Evolutionary conservation across 2,113 vertebrate genomes (phyloP).

Genomic region (Halichoeres trimaculatus): DNA sequence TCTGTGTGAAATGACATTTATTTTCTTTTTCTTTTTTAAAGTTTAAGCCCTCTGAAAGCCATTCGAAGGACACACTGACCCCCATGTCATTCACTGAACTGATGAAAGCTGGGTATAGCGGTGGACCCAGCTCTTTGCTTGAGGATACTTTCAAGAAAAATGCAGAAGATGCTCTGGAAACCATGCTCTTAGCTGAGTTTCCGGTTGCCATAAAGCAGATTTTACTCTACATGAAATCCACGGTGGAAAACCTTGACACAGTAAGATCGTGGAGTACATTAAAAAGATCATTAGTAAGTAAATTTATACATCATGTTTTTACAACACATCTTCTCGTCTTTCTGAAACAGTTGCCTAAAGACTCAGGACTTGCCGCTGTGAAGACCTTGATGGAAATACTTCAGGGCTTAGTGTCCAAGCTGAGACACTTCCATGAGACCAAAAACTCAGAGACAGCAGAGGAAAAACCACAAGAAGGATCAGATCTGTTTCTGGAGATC

Average conservation of each 20-base stretch:
- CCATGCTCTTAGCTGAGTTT: too few relatives aligned
- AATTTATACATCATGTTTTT: too few relatives aligned
- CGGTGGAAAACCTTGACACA: too few relatives aligned
- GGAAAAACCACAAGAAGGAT: constrained; percentile 56
- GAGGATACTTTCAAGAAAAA: too few relatives aligned
- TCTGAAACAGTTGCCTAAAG: constrained; percentile 73
- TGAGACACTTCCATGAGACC: constrained; percentile 61
- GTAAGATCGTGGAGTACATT: too few relatives aligned
- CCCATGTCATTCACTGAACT: too few relatives aligned
- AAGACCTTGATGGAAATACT: constrained; percentile 83
- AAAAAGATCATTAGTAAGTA: too few relatives aligned
- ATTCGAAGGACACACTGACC: background rate
- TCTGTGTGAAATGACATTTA: background rate
- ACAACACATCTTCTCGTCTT: background rate
- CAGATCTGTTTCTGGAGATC: constrained; percentile 84
- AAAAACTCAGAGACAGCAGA: constrained; percentile 11
- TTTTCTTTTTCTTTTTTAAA: constrained; percentile 51
- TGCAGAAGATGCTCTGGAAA: too few relatives aligned
- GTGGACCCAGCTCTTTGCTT: too few relatives aligned
- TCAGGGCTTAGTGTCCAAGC: constrained; percentile 75
- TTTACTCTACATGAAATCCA: too few relatives aligned
- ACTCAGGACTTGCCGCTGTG: constrained; percentile 72
- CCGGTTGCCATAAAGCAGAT: too few relatives aligned
- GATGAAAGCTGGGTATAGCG: too few relatives aligned
- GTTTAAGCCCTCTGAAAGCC: constrained; percentile 70